Evolutionary conservation across 1,140 invertebrate genomes (phyloP).

Genomic region (Hyposmocoma kahamanoa): DNA sequence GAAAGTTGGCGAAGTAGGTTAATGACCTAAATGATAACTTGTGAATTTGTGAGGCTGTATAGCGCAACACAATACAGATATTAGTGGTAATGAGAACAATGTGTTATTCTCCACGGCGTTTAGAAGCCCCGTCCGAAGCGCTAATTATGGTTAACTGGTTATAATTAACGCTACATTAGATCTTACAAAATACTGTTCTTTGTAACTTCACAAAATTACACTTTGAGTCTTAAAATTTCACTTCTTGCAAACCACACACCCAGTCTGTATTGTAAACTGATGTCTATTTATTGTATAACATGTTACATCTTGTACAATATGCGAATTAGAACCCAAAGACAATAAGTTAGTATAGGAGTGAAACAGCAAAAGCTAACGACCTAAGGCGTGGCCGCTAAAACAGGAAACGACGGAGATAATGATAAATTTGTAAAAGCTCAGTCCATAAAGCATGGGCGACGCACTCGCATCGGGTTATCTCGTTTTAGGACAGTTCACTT

Average conservation of each 20-base stretch:
- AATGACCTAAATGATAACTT: not conserved
- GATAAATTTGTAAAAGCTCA: slow-evolving; percentile 50
- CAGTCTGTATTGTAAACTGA: too few relatives aligned
- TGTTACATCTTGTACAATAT: too few relatives aligned
- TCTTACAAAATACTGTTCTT: not conserved
- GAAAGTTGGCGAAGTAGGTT: too few relatives aligned
- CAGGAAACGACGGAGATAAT: slow-evolving; percentile 41
- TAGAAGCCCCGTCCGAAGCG: not conserved
- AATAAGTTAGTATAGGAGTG: too few relatives aligned
- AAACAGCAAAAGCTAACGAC: not conserved
- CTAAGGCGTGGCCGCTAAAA: slow-evolving; percentile 37
- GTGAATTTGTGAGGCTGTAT: slow-evolving; percentile 2
- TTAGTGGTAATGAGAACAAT: not conserved
- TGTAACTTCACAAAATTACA: too few relatives aligned
- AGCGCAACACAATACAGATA: not conserved
- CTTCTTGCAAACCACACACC: too few relatives aligned
- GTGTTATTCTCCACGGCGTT: not conserved
- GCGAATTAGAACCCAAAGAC: too few relatives aligned
- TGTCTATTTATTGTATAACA: too few relatives aligned
- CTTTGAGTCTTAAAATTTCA: too few relatives aligned
- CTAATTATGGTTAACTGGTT: not conserved
- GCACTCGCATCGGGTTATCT: slow-evolving; percentile 55
- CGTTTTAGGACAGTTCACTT: slow-evolving; percentile 52
- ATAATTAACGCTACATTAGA: not conserved
- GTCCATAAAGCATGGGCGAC: not conserved